Conservation (phyloP, 1,140 invertebrate species). For the Lerema accius region DNA sequence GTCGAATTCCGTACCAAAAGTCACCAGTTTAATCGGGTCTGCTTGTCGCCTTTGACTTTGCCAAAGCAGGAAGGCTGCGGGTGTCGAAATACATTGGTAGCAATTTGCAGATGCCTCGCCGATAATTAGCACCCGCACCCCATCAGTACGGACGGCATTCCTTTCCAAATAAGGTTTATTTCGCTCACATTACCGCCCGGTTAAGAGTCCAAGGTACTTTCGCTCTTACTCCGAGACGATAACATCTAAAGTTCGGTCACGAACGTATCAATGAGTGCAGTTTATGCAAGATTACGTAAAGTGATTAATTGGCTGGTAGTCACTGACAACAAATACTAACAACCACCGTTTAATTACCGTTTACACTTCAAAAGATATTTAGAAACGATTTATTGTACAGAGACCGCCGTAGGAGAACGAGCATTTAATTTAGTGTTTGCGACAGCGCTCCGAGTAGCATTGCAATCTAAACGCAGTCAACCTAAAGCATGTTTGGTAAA, state of each 20-base stretch:
- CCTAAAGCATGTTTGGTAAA: not conserved
- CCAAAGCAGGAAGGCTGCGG: not conserved
- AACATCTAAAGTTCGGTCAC: conserved; percentile 7
- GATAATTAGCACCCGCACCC: conserved; percentile 27
- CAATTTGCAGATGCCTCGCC: conserved; percentile 28
- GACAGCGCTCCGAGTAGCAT: not conserved
- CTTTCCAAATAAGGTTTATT: conserved; percentile 25
- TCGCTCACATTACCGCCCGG: conserved; percentile 1
- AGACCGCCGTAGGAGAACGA: not conserved
- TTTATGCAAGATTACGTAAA: conserved; percentile 20
- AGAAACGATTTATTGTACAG: conserved; percentile 20
- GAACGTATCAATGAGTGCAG: conserved; percentile 15
- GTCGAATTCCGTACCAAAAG: conserved; percentile 19
- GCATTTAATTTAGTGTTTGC: conserved; percentile 6
- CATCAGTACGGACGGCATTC: conserved; percentile 21
- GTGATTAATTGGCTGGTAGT: conserved; percentile 23
- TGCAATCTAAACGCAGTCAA: not conserved
- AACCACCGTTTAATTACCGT: conserved; percentile 21
- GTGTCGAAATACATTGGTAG: conserved; percentile 21
- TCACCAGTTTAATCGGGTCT: conserved; percentile 29
- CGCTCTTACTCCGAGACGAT: not conserved
- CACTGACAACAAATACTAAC: conserved; percentile 26
- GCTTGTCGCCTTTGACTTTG: conserved; percentile 6
- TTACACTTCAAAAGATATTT: conserved; percentile 27
- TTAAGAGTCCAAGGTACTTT: not conserved